Conservation (phyloP, 2,888 invertebrate genomes). For the Xestia xanthographa region DNA sequence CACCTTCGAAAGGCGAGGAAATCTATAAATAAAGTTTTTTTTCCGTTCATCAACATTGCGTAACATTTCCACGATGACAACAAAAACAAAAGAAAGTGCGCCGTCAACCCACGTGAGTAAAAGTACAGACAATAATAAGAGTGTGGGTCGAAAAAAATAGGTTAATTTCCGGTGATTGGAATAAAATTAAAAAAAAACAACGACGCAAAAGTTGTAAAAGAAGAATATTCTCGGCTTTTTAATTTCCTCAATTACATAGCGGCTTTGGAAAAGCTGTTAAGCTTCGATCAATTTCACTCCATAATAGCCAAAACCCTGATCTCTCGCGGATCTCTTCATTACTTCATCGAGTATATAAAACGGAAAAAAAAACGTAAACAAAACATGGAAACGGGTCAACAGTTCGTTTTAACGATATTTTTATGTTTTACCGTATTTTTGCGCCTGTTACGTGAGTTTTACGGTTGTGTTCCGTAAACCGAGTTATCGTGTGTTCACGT, state of each 20-base stretch:
- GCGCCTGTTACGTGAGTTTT: constrained; percentile 74
- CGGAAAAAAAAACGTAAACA: constrained; percentile 73
- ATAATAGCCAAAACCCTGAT: constrained; percentile 19
- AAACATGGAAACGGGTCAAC: constrained; percentile 75
- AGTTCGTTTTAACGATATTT: constrained; percentile 77
- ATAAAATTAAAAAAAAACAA: constrained; percentile 27
- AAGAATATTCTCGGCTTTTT: constrained; percentile 23
- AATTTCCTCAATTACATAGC: constrained; percentile 24
- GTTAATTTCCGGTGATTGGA: constrained; percentile 42
- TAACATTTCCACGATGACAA: constrained; percentile 17
- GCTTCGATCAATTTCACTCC: constrained; percentile 13
- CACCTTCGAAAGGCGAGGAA: not conserved
- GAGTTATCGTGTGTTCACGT: constrained; percentile 74
- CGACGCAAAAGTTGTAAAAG: constrained; percentile 9
- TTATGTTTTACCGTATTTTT: constrained; percentile 73
- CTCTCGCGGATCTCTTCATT: constrained; percentile 39
- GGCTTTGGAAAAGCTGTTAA: constrained; percentile 29
- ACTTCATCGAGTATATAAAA: constrained; percentile 60
- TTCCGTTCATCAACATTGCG: constrained; percentile 16
- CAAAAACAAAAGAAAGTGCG: constrained; percentile 43
- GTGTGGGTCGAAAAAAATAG: constrained; percentile 50
- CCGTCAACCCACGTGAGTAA: constrained; percentile 30
- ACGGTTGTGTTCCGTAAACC: constrained; percentile 75
- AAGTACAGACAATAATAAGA: constrained; percentile 25
- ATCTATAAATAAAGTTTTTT: not conserved